Evolutionary conservation across 2,888 invertebrate genomes (phyloP), one percentile per base, ranked within the genome.

Genomic region (Hydrotaea cyrtoneurina): DNA sequence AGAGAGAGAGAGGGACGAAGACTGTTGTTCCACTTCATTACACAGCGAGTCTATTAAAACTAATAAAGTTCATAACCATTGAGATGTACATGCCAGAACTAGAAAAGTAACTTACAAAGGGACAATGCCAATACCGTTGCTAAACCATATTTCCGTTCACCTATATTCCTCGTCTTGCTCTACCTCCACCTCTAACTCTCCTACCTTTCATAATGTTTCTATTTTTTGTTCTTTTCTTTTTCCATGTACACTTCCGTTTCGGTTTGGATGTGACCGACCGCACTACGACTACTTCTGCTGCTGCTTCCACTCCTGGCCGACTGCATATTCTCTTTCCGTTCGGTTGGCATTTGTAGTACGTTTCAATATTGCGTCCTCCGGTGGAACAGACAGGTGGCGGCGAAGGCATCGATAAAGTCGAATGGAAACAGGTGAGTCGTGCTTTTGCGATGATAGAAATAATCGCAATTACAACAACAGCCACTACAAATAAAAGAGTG

Each of bases 281-380:
- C n/a, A n/a, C n/a, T n/a, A n/a, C n/a, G n/a, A n/a, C n/a, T 11
- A 59, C 23, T 26, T 4, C 26, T 2, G 7, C 59, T 26, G 2
- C 23, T 26, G 59, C 26, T 26, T 26, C 23, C 21, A 10, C 10
- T 11, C 10, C 8, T 57, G 57, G 17, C 19, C 66, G 10, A 64
- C 64, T 36, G n/a, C 64, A 26, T 10, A 62, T 36, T 17, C 8
- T 8, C 2, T 73, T 31, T 64, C 66, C 39, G 26, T 57, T n/a
- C 19, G 26, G 13, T 31, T 50, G 53, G 73, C 39, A 19, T 36
- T 11, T 19, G 5, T 79, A 98, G 97, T 98, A 97, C 92, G 94
- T 96, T 74, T 98, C 98, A 1, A 94, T 97, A 50, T 93, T 98
- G 79, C 94, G 97, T 83, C 97, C 98, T 26, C 98, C 98, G 5